Evolutionary conservation across 2,888 invertebrate species (phyloP).

Genomic region (Lasioglossum zephyrum): DNA sequence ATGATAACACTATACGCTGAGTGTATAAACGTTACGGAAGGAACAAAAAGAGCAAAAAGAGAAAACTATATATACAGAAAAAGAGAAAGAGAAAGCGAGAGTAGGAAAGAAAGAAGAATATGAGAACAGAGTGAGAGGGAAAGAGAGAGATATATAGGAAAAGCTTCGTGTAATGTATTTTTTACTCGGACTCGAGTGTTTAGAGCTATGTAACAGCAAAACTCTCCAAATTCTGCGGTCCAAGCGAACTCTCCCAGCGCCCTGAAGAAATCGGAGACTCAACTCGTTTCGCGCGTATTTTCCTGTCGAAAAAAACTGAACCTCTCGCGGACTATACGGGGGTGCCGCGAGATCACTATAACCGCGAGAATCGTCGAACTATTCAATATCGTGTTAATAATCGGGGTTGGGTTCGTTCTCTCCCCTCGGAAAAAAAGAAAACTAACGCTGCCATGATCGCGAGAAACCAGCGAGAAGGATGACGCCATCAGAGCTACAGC

Average conservation of each 20-base stretch:
- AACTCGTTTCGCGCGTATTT: constrained; percentile 11
- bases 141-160: constrained; percentile 65
- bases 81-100: constrained; percentile 4
- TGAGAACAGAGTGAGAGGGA: not conserved
- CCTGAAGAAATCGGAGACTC: constrained; percentile 38
- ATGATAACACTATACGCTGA: constrained; percentile 70
- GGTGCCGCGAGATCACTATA: constrained; percentile 5
- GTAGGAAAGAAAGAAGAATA: not conserved
- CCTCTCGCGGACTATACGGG: not conserved
- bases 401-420: not conserved
- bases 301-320: not conserved
- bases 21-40: constrained; percentile 71
- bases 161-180: constrained; percentile 77
- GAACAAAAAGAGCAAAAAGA: constrained; percentile 34
- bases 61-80: constrained; percentile 35
- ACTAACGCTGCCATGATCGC: constrained; percentile 39
- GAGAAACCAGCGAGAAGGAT: constrained; percentile 12
- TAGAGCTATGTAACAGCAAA: constrained; percentile 63
- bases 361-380: constrained; percentile 3
- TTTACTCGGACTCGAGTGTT: constrained; percentile 75
- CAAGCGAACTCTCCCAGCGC: constrained; percentile 48
- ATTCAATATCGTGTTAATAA: not conserved
- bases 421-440: not conserved
- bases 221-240: constrained; percentile 66
- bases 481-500: constrained; percentile 42